These are phyloP conservation scores for Erebia ligea DNA, from an alignment of 2,888 invertebrate species.

Conservation along the genomic window DNA sequence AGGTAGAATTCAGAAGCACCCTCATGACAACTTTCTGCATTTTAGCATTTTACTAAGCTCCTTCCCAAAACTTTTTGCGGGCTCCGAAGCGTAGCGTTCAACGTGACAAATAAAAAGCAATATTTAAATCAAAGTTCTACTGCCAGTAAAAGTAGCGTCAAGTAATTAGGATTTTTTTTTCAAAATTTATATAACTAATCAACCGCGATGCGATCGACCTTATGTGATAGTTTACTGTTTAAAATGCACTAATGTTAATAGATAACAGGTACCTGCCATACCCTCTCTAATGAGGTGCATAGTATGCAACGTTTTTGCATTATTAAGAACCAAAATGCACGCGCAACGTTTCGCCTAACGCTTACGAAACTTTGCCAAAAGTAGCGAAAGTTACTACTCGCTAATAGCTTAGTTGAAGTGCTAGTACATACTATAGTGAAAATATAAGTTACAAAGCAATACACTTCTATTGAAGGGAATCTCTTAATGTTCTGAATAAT, in stretches of 20 bases:
- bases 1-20: not conserved
- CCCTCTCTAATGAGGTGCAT: slow-evolving; percentile 22
- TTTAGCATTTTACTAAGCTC: not conserved
- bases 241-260: slow-evolving; percentile 20
- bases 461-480: too few relatives aligned
- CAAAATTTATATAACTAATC: not conserved
- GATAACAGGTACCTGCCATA: slow-evolving; percentile 12
- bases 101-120: slow-evolving; percentile 28
- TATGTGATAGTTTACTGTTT: slow-evolving; percentile 10
- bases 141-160: slow-evolving; percentile 9
- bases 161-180: not conserved
- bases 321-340: slow-evolving; percentile 24
- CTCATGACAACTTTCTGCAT: not conserved
- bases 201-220: not conserved
- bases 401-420: slow-evolving; percentile 21
- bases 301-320: slow-evolving; percentile 25
- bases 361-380: slow-evolving; percentile 20
- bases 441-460: not conserved
- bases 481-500: too few relatives aligned
- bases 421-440: not conserved
- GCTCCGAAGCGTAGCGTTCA: slow-evolving; percentile 11
- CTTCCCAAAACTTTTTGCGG: not conserved
- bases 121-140: slow-evolving; percentile 26
- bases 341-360: slow-evolving; percentile 15
- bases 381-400: slow-evolving; percentile 15